Evolutionary conservation across 2,113 vertebrate species (phyloP).

Genomic region (Sigmodon hispidus): DNA sequence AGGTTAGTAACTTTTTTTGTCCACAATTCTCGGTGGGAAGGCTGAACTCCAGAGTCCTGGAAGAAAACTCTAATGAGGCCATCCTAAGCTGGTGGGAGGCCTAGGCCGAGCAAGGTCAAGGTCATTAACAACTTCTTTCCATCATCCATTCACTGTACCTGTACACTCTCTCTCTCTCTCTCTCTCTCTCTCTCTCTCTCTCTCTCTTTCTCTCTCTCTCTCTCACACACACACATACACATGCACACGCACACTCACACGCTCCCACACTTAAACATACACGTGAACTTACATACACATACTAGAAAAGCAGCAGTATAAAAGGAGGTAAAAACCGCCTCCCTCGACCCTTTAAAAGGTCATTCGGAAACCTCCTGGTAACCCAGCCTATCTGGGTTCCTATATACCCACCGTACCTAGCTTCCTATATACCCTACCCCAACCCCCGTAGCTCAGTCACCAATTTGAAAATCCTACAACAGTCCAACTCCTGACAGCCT

Average conservation of each 20-base stretch:
- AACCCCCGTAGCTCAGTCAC: not conserved
- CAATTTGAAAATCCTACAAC: conserved; percentile 35
- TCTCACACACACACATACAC: not conserved
- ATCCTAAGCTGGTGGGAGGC: not conserved
- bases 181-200: too few species aligned
- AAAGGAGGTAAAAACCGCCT: too few species aligned
- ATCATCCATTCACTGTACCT: not conserved
- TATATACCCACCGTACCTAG: not conserved
- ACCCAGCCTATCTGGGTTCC: not conserved
- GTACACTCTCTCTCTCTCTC: not conserved
- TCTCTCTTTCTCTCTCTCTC: too few species aligned
- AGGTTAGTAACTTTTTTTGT: not conserved
- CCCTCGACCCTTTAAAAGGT: not conserved
- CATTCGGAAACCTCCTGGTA: not conserved
- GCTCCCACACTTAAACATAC: too few species aligned
- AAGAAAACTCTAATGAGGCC: not conserved
- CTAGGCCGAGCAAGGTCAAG: not conserved
- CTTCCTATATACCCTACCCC: not conserved
- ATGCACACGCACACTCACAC: rapidly evolving
- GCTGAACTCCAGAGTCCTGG: not conserved
- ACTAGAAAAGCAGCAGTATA: not conserved
- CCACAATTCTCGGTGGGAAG: not conserved
- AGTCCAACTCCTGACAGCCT: not conserved
- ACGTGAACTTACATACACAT: not conserved
- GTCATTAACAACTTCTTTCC: not conserved